Percentiles rank a stretch among this genome's conserved stretches.
Conservation (phyloP, 1,140 invertebrate genomes). For the Heliconius hewitsoni region DNA sequence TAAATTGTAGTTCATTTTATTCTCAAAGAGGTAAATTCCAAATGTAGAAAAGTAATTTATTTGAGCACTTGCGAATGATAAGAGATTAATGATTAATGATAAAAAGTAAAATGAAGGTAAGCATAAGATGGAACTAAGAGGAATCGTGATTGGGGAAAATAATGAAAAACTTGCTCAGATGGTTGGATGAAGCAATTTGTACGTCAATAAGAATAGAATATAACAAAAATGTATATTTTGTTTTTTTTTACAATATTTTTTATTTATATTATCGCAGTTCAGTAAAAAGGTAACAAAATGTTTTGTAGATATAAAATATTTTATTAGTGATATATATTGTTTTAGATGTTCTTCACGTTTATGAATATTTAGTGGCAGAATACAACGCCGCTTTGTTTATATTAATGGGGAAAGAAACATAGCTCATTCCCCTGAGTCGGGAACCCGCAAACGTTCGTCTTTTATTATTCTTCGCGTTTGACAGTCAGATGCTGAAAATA, state of each 20-base stretch:
- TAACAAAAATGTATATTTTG: not conserved
- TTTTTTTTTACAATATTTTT: not conserved
- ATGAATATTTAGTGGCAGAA: not conserved
- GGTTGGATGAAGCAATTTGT: not conserved
- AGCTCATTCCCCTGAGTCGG: too few species aligned
- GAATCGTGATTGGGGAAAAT: not conserved
- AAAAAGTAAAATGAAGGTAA: slow-evolving; percentile 6
- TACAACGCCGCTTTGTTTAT: not conserved
- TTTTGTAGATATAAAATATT: too few species aligned
- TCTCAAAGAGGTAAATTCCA: not conserved
- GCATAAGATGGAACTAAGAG: not conserved
- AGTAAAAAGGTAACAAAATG: too few species aligned
- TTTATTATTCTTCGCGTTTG: too few species aligned
- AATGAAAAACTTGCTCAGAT: slow-evolving; percentile 8
- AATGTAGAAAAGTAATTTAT: not conserved
- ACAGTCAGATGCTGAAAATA: too few species aligned
- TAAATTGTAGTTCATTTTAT: not conserved
- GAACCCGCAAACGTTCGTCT: too few species aligned
- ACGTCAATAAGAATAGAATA: not conserved
- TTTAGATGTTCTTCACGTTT: not conserved
- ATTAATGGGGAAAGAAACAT: too few species aligned
- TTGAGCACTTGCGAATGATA: not conserved
- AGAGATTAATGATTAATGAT: slow-evolving; percentile 3
- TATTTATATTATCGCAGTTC: too few species aligned
- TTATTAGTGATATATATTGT: too few species aligned